These are phyloP conservation scores for Myripristis murdjan DNA, from an alignment of 2,797 vertebrate species.

Conservation along the genomic window DNA sequence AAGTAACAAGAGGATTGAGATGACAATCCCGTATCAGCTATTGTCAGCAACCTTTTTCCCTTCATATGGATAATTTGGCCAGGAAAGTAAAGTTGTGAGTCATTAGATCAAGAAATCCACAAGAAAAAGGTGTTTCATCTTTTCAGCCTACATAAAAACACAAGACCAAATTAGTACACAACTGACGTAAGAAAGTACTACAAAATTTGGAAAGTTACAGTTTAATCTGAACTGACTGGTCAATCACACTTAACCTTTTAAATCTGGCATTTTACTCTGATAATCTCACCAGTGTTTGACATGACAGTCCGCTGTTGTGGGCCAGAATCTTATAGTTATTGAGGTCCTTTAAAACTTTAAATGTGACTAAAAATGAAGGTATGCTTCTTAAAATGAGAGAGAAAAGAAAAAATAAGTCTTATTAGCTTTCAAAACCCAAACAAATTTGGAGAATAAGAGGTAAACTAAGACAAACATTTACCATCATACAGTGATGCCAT, in stretches of 20 bases:
- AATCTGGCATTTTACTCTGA: slow-evolving; percentile 57
- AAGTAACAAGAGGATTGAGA: too few relatives aligned
- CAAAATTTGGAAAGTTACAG: slow-evolving; percentile 63
- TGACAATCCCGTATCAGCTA: too few relatives aligned
- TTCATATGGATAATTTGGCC: not conserved
- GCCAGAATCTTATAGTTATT: too few relatives aligned
- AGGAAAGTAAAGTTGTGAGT: not conserved
- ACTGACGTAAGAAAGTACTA: slow-evolving; percentile 55
- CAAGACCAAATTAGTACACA: slow-evolving; percentile 1
- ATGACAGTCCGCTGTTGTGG: not conserved
- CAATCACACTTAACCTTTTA: slow-evolving; percentile 70
- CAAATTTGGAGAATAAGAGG: too few relatives aligned
- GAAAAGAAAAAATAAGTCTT: too few relatives aligned
- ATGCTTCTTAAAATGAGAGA: too few relatives aligned
- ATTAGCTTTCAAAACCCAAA: too few relatives aligned
- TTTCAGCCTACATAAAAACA: not conserved
- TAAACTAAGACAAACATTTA: too few relatives aligned
- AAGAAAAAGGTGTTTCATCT: not conserved
- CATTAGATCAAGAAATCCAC: not conserved
- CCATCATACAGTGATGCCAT: too few relatives aligned
- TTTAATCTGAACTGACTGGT: slow-evolving; percentile 59
- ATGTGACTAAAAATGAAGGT: too few relatives aligned
- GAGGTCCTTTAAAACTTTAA: too few relatives aligned
- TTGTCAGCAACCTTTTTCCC: not conserved
- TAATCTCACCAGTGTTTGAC: slow-evolving; percentile 51